Evolutionary conservation across 2,888 invertebrate species (phyloP).

Genomic region (Entomobrya proxima): DNA sequence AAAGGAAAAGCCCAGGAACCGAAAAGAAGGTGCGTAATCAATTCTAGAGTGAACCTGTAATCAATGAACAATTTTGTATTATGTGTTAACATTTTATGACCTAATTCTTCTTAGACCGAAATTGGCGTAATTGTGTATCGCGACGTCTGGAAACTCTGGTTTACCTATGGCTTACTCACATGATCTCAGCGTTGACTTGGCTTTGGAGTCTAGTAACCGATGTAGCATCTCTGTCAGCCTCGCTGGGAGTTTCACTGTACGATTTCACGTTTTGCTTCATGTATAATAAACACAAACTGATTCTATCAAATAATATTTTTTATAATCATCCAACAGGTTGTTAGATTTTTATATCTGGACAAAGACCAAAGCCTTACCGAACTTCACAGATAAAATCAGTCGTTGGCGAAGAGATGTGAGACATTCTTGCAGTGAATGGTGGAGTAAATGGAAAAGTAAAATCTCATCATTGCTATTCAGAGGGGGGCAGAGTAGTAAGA

Average conservation of each 20-base stretch:
- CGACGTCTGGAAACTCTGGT: conserved; percentile 67
- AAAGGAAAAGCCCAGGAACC: conserved; percentile 69
- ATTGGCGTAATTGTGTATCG: conserved; percentile 70
- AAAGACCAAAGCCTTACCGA: conserved; percentile 68
- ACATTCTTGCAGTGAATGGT: conserved; percentile 19
- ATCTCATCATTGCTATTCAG: conserved; percentile 24
- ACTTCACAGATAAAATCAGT: conserved; percentile 37
- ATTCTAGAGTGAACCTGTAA: neutral
- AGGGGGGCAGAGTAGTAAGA: conserved; percentile 33
- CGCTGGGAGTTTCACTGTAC: conserved; percentile 73
- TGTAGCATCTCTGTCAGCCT: conserved; percentile 72
- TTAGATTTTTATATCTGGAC: conserved; percentile 73
- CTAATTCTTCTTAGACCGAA: conserved; percentile 67
- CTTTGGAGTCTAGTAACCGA: conserved; percentile 73
- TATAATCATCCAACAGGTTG: conserved; percentile 51
- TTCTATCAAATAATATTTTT: neutral
- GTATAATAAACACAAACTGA: no score
- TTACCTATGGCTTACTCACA: conserved; percentile 71
- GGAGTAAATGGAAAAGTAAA: conserved; percentile 44
- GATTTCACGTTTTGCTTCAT: no score
- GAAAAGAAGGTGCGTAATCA: conserved; percentile 70
- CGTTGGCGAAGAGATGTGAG: conserved; percentile 33
- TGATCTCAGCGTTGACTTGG: conserved; percentile 74
- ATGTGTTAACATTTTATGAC: neutral
- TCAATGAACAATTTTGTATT: no score